phyloP scores from a whole-genome alignment of 2,888 invertebrate genomes.

The Pristionchus arcanus region DNA sequence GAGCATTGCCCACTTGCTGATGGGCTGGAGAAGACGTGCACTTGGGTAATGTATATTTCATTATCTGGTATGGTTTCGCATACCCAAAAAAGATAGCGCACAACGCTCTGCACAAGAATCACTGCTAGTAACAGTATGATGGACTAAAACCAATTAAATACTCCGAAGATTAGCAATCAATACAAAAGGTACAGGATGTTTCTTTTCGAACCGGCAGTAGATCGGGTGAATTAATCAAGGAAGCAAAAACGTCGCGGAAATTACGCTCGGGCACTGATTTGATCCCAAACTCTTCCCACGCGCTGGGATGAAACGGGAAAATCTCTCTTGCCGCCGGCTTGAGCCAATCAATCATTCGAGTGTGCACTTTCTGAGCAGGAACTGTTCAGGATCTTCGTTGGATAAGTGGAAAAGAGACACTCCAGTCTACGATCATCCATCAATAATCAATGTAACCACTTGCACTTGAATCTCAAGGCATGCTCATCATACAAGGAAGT shows the following conservation, averaged over 20 bases:
- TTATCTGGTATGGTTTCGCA: too few species aligned
- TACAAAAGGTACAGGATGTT: too few species aligned
- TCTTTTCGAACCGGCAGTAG: not conserved
- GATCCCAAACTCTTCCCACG: slow-evolving; percentile 7
- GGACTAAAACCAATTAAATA: too few species aligned
- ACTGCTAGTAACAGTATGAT: too few species aligned
- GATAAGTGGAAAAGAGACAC: not conserved
- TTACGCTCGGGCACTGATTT: slow-evolving; percentile 6
- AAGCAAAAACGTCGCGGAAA: not conserved
- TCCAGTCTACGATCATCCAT: too few species aligned
- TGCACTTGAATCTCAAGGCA: too few species aligned
- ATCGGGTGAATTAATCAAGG: not conserved
- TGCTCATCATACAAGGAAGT: too few species aligned
- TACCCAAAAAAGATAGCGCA: too few species aligned
- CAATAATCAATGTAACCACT: too few species aligned
- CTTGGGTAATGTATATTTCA: not conserved
- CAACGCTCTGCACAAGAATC: too few species aligned
- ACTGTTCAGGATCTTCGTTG: not conserved
- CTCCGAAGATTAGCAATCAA: too few species aligned
- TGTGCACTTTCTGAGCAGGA: not conserved
- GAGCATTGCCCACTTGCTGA: not conserved
- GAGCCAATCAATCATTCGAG: not conserved
- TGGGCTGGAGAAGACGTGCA: not conserved
- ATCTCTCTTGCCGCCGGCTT: not conserved
- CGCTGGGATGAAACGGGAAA: not conserved